phyloP scores from a whole-genome alignment of 2,797 vertebrate species.

The Coranthus polyacanthus region DNA sequence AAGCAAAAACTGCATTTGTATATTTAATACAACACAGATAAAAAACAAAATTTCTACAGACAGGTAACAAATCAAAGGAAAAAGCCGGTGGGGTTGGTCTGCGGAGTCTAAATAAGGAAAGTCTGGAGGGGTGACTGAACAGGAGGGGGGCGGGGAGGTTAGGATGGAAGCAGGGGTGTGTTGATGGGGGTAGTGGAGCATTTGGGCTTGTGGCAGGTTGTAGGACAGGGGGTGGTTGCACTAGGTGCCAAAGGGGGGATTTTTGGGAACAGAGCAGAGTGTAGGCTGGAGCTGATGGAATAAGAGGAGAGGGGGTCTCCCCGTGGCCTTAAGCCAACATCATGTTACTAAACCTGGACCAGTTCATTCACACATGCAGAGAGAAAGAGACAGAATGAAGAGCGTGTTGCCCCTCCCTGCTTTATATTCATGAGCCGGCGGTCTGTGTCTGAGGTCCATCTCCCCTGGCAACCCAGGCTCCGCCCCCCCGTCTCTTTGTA shows the following conservation, averaged over 20 bases:
- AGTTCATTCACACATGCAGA: conserved; percentile 61
- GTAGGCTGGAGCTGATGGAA: conserved; percentile 34
- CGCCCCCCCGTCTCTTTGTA: conserved; percentile 71
- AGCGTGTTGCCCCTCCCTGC: conserved; percentile 54
- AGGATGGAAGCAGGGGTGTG: conserved; percentile 16
- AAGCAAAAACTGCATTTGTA: too few species aligned
- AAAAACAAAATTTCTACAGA: too few species aligned
- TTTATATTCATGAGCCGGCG: conserved; percentile 78
- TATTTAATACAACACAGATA: too few species aligned
- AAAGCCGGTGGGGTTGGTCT: conserved; percentile 5
- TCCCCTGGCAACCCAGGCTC: conserved; percentile 75
- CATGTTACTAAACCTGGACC: conserved; percentile 62
- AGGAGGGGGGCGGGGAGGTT: conserved; percentile 35
- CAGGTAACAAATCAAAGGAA: too few species aligned
- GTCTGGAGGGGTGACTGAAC: conserved; percentile 6
- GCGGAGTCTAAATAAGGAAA: conserved; percentile 13
- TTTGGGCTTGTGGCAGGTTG: conserved; percentile 37
- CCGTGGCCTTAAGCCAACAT: conserved; percentile 65
- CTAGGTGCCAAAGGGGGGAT: conserved; percentile 46
- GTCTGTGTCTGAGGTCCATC: conserved; percentile 69
- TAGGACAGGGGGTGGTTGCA: conserved; percentile 23
- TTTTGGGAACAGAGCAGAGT: conserved; percentile 32
- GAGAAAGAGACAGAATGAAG: conserved; percentile 39
- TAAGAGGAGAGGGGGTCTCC: conserved; percentile 38
- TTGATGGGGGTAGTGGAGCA: conserved; percentile 20